These are phyloP conservation scores for Barypeithes pellucidus DNA, from an alignment of 2,888 invertebrate genomes.

Conservation along the genomic window DNA sequence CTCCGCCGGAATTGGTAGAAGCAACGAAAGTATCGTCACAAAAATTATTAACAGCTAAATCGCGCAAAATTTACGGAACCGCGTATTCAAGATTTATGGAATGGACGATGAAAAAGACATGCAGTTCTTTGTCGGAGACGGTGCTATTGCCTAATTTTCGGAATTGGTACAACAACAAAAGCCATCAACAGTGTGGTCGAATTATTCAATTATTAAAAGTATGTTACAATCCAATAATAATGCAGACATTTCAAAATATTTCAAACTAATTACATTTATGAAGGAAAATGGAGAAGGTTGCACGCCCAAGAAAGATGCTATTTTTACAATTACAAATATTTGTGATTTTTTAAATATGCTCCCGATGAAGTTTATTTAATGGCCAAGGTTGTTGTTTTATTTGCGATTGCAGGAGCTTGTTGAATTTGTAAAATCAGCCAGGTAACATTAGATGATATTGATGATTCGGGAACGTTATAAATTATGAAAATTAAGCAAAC, in stretches of 20 bases:
- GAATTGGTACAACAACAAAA: conserved; percentile 55
- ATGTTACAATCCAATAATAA: conserved; percentile 35
- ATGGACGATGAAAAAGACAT: conserved; percentile 55
- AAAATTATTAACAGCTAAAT: conserved; percentile 9
- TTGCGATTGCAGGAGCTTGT: conserved; percentile 54
- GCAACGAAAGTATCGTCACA: too few species aligned
- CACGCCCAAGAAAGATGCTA: conserved; percentile 40
- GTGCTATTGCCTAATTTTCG: conserved; percentile 58
- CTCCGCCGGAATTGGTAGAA: too few species aligned
- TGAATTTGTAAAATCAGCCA: conserved; percentile 56
- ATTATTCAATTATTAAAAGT: conserved; percentile 35
- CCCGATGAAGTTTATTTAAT: conserved; percentile 13
- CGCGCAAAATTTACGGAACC: not conserved
- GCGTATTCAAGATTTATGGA: conserved; percentile 51
- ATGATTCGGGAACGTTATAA: conserved; percentile 27
- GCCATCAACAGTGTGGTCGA: conserved; percentile 33
- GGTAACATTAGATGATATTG: conserved; percentile 54
- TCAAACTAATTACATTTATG: too few species aligned
- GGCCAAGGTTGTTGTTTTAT: too few species aligned
- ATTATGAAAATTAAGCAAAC: conserved; percentile 40
- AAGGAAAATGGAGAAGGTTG: conserved; percentile 32
- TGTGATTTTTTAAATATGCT: conserved; percentile 45
- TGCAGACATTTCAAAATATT: too few species aligned
- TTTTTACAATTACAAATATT: conserved; percentile 48
- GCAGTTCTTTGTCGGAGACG: conserved; percentile 57